A percentile compares a stretch with the other conserved stretches of the same genome.
These are phyloP conservation scores for Trididemnum miniatum DNA, from an alignment of 23 tunicate genomes.

Conservation along the genomic window DNA sequence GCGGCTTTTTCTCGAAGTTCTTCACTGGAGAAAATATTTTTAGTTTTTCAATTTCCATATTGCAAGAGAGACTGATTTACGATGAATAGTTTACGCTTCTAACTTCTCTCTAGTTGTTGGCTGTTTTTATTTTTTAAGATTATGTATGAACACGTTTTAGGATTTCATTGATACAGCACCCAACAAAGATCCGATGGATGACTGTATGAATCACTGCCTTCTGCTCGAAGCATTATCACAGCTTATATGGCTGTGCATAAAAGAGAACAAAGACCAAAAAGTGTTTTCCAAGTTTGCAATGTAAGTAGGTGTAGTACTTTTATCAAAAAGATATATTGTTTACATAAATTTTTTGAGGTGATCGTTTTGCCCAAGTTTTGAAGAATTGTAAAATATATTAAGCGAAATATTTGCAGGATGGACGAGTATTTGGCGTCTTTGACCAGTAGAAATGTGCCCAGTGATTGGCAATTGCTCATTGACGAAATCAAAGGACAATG, in stretches of 20 bases:
- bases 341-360: no score
- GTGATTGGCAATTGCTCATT: conserved; percentile 55
- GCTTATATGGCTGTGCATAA: conserved; percentile 34
- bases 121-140: no score
- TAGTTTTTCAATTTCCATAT: no score
- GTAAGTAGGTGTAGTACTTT: conserved; percentile 30
- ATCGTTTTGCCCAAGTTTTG: no score
- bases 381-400: no score
- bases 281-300: conserved; percentile 41
- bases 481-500: conserved; percentile 72
- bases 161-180: neutral
- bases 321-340: no score
- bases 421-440: conserved; percentile 30
- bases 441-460: neutral
- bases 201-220: conserved; percentile 35
- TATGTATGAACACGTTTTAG: no score
- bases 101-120: no score
- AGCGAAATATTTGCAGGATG: conserved; percentile 27
- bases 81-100: no score
- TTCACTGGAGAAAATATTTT: no score
- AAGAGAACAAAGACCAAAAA: conserved; percentile 47
- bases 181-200: neutral
- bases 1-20: no score
- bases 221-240: conserved; percentile 60
- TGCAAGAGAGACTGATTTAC: no score